These are phyloP conservation scores for Notarius lentiginosus DNA, from an alignment of 2,113 vertebrate species.

Conservation along the genomic window DNA sequence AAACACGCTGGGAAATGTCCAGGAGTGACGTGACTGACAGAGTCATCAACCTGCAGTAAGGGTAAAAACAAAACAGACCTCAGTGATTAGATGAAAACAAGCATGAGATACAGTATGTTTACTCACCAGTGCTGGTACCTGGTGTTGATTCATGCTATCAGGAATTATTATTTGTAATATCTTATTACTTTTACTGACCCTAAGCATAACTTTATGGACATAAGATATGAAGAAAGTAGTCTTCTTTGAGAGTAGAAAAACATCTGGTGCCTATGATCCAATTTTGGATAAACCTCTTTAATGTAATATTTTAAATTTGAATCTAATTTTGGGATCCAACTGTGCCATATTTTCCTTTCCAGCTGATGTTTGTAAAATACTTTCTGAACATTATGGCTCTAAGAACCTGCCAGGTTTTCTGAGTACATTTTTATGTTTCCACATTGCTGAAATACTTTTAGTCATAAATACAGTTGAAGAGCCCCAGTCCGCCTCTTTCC, in stretches of 20 bases:
- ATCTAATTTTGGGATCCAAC: neutral
- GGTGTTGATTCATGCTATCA: slow-evolving; percentile 7
- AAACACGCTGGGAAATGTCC: slow-evolving; percentile 18
- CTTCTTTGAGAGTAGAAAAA: neutral
- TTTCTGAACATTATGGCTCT: neutral
- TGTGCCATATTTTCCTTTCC: neutral
- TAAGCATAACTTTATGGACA: neutral
- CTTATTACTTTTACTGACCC: neutral
- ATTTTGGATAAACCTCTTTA: neutral
- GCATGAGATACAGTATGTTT: slow-evolving; percentile 1
- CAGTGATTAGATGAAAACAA: slow-evolving; percentile 18
- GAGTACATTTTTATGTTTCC: neutral
- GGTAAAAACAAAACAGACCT: slow-evolving; percentile 19
- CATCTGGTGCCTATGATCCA: neutral
- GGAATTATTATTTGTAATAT: neutral
- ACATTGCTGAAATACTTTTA: neutral
- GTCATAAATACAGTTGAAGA: neutral
- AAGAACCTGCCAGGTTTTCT: neutral
- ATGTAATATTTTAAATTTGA: neutral
- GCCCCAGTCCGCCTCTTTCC: no score
- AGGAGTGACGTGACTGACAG: slow-evolving; percentile 25
- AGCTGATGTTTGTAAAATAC: neutral
- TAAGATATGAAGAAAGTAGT: neutral
- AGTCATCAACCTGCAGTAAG: slow-evolving; percentile 37
- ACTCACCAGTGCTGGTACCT: neutral